These are phyloP conservation scores for Pelobates fuscus DNA, from an alignment of 2,113 vertebrate genomes.

Conservation along the genomic window DNA sequence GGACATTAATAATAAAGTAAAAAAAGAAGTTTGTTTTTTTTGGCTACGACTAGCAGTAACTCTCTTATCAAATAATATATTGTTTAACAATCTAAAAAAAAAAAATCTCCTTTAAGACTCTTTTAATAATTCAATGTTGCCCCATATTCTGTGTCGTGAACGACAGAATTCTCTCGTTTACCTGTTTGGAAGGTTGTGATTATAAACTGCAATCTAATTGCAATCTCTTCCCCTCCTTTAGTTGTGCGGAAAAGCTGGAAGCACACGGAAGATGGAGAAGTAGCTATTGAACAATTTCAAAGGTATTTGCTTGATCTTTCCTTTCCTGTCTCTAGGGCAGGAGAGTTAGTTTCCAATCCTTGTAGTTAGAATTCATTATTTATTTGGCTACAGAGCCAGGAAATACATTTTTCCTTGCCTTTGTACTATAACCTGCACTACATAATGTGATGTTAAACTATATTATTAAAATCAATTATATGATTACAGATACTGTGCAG, in stretches of 20 bases:
- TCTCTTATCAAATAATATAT: no score
- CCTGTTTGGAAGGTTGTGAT: not conserved
- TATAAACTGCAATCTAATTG: not conserved
- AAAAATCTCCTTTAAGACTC: no score
- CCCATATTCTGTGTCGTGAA: no score
- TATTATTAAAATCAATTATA: not conserved
- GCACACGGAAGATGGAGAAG: slow-evolving; percentile 1
- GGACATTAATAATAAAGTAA: no score
- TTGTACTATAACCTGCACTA: not conserved
- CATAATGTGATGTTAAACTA: not conserved
- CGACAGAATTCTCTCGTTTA: no score
- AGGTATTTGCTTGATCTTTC: slow-evolving; percentile 5
- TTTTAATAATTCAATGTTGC: no score
- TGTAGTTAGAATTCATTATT: not conserved
- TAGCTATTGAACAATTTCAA: slow-evolving; percentile 6
- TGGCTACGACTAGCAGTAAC: no score
- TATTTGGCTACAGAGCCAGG: slow-evolving; percentile 2
- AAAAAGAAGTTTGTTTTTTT: no score
- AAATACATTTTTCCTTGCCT: not conserved
- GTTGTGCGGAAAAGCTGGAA: not conserved
- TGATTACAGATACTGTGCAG: not conserved
- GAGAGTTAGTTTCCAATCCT: not conserved
- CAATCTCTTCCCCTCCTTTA: not conserved
- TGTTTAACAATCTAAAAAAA: no score
- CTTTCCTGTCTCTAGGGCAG: slow-evolving; percentile 1